Conservation (phyloP, 2,113 vertebrate species). For the Ramphastos sulfuratus region DNA sequence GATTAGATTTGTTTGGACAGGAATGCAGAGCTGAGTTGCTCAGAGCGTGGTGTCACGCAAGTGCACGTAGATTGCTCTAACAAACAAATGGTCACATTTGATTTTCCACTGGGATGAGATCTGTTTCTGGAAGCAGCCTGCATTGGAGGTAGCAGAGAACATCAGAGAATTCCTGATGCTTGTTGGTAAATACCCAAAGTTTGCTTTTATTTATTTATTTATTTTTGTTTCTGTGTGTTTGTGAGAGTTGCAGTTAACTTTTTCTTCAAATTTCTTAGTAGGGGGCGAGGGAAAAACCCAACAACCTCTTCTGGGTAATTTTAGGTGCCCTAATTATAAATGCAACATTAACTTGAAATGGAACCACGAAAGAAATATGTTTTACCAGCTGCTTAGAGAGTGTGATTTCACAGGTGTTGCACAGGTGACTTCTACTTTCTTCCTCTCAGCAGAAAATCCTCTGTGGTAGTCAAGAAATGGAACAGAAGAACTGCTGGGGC, state of each 20-base stretch:
- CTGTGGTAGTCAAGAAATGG: background rate
- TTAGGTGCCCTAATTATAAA: background rate
- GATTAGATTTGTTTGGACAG: conserved; percentile 66
- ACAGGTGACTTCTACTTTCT: background rate
- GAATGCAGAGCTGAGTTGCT: conserved; percentile 8
- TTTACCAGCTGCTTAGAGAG: background rate
- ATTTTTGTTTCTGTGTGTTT: background rate
- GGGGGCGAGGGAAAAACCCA: no score
- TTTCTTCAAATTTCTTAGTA: background rate
- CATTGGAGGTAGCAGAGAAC: background rate
- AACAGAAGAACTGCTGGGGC: background rate
- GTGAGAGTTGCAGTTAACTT: accelerated
- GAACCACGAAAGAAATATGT: background rate
- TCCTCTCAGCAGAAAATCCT: background rate
- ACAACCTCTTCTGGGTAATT: background rate
- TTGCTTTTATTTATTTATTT: background rate
- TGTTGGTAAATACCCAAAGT: background rate
- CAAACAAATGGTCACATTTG: conserved; percentile 3
- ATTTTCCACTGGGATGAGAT: background rate
- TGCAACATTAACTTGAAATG: background rate
- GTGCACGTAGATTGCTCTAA: conserved; percentile 21
- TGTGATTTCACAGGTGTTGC: background rate
- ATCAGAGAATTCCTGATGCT: background rate
- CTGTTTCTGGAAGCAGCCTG: background rate
- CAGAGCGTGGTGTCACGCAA: background rate